Evolutionary conservation across 2,797 vertebrate species (phyloP), one percentile per base, ranked within the genome.

Genomic region (Sylvilagus floridanus): DNA sequence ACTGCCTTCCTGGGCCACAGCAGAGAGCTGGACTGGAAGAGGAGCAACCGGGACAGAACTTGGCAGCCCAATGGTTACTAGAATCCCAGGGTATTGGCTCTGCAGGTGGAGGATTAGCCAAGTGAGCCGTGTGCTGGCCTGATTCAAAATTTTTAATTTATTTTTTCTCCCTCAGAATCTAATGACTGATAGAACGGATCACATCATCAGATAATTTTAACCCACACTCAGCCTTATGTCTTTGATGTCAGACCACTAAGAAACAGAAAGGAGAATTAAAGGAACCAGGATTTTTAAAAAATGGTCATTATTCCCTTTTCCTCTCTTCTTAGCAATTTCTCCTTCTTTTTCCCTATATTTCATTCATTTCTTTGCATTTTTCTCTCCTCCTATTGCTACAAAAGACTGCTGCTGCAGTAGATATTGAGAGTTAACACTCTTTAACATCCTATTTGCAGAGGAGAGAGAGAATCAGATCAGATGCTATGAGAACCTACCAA

Each of bases 121-220:
- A 42, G 42, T 42, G 42, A 42, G 42, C 42, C 42, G 42, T 7
- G 37, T 37, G 37, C 37, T 4, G 42, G 42, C 42, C 42, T 42
- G 42, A 65, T 78, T 88, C 13, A 88, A 86, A 95, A 42, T 82
- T 62, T 90, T 42, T 35, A 16, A 37, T 77, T 68, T 35, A 42
- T 65, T 30, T 35, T 28, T 19, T 78, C 24, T 47, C 3, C 1
- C 13, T 19, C 42, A 87, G 28, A 71, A 54, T 62, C 21, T 26
- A 72, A 7, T 37, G 24, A 1, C 85, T 92, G n/a, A 12, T 63
- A 17, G 10, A 91, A 72, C 26, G 77, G 42, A 78, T 54, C 14
- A 75, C 17, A 71, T 52, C 1, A 84, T 63, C 60, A 68, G 24
- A 66, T 72, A 21, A 26, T 68, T 72, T 75, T 76, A 78, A 19